Conservation (phyloP, 2,888 invertebrate genomes). For the Eretmocerus hayati region DNA sequence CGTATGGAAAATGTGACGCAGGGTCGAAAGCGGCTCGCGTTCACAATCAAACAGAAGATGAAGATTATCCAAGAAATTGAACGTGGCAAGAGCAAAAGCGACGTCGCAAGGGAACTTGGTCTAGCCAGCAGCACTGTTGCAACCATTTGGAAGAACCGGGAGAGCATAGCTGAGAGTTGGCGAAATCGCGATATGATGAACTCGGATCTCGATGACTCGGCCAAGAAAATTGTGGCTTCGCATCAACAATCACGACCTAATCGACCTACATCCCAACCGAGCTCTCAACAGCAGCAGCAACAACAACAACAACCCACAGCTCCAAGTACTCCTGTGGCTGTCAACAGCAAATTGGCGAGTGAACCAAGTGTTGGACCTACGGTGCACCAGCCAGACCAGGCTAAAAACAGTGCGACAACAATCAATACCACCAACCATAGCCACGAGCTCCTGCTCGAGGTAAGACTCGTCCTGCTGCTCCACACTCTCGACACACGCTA, state of each 20-base stretch:
- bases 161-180: constrained; percentile 49
- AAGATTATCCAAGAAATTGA: constrained; percentile 56
- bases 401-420: too few species aligned
- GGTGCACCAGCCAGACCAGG: constrained; percentile 36
- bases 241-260: constrained; percentile 16
- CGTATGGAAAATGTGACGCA: too few species aligned
- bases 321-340: constrained; percentile 20
- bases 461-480: constrained; percentile 44
- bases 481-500: too few species aligned
- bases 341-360: constrained; percentile 19
- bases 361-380: constrained; percentile 20
- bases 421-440: not conserved
- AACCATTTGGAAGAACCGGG: constrained; percentile 55
- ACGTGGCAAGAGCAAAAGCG: constrained; percentile 54
- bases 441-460: constrained; percentile 46
- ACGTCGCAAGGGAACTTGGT: constrained; percentile 53
- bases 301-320: constrained; percentile 21
- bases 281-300: constrained; percentile 20
- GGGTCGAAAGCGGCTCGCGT: constrained; percentile 56
- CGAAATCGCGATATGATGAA: constrained; percentile 45
- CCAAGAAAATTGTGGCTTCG: constrained; percentile 27
- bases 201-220: constrained; percentile 33
- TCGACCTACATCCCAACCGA: constrained; percentile 15
- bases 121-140: constrained; percentile 54
- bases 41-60: constrained; percentile 57